Evolutionary conservation across 2,888 invertebrate species (phyloP), one percentile per base, ranked within the genome.

Genomic region (Hermaeophaga mercurialis): DNA sequence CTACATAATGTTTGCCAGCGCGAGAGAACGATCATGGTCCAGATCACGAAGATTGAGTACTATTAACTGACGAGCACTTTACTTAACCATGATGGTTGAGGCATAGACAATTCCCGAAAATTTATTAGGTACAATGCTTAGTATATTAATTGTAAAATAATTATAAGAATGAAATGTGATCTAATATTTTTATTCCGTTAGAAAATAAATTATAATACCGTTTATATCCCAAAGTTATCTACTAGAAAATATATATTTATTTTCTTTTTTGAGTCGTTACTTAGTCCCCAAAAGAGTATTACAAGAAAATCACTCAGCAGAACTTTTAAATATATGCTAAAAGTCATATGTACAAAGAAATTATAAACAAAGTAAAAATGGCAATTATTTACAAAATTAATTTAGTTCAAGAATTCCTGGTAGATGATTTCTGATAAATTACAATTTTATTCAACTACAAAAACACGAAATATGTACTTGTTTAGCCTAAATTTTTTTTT

Each of bases 1-100:
- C 73, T 92, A 91, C 73, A 78, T 92, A 57, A 80, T 88, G 64
- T 91, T 91, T 72, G 89, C 90, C 1, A 90, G 90, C 64, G 88
- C 90, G 0, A 84, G 86, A 33, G 90, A 91, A 74, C 89, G 91
- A 64, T 75, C 81, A 1, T 88, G 88, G 88, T 82, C 82, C 8
- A 75, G 76, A 60, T 70, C 76, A 4, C 75, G 70, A 63, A 65
- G 76, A 54, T 50, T 73, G 17, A 72, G 69, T 31, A 69, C 56
- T 45, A 59, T 69, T 59, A 78, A 78, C 71, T 78, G 77, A 78
- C 77, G 73, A 49, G 75, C 71, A 49, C 66, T 75, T 3, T 72
- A 70, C 56, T 56, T 73, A 46, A 67, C 71, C 15, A 66, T 70
- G 70, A 61, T 72, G 39, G 71, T 72, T 31, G 69, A 72, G 46